phyloP scores from a whole-genome alignment of 2,113 vertebrate genomes.

The Esox niger region DNA sequence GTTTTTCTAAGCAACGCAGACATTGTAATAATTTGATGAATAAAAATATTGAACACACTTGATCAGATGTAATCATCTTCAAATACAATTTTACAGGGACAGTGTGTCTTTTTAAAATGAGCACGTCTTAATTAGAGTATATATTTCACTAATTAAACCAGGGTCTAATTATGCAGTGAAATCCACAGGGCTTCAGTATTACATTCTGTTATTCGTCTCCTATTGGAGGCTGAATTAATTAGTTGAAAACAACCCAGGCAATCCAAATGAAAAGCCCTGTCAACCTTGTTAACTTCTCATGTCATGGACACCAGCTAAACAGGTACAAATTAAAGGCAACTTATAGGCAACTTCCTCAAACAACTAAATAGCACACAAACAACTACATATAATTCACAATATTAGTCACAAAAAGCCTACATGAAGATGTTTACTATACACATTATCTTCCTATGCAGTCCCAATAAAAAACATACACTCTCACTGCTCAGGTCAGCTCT shows the following conservation, averaged over 20 bases:
- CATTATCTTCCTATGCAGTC: not conserved
- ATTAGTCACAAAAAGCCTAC: not conserved
- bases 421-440: no score
- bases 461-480: not conserved
- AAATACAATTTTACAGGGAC: constrained; percentile 36
- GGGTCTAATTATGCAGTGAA: constrained; percentile 56
- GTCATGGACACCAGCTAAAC: constrained; percentile 19
- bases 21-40: constrained; percentile 33
- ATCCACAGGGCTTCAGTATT: constrained; percentile 47
- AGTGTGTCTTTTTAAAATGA: constrained; percentile 46
- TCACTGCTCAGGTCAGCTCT: not conserved
- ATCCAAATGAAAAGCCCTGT: constrained; percentile 18
- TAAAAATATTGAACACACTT: constrained; percentile 35
- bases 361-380: not conserved
- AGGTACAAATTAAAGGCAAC: constrained; percentile 13
- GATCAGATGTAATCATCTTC: constrained; percentile 31
- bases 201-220: constrained; percentile 61
- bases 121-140: constrained; percentile 53
- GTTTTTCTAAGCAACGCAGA: constrained; percentile 2
- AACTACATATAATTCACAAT: not conserved
- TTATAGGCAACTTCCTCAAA: constrained; percentile 35
- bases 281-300: constrained; percentile 19
- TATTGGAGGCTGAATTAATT: constrained; percentile 62
- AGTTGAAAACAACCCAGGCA: constrained; percentile 28
- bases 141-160: constrained; percentile 61